Conservation (phyloP, 2,797 vertebrate species). For the Gastrophryne carolinensis region DNA sequence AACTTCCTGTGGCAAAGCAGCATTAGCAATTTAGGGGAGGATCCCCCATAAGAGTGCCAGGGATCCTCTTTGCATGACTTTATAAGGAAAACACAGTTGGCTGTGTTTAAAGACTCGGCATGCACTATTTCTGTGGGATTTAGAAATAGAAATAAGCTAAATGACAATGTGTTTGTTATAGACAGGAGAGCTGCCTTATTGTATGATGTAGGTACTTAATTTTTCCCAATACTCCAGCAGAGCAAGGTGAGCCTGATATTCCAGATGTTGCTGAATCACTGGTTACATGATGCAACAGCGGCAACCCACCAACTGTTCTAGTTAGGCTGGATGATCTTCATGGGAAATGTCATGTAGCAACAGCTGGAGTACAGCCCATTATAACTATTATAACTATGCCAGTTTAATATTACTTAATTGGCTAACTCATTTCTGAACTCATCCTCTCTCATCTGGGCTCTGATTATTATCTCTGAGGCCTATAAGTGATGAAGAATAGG, state of each 20-base stretch:
- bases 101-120: slow-evolving; percentile 39
- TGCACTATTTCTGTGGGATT: slow-evolving; percentile 42
- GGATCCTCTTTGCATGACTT: slow-evolving; percentile 12
- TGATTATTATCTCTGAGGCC: too few relatives aligned
- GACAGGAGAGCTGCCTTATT: neutral
- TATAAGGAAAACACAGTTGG: slow-evolving; percentile 25
- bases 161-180: slow-evolving; percentile 26
- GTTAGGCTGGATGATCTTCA: neutral
- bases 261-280: neutral
- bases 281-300: neutral
- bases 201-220: slow-evolving; percentile 6
- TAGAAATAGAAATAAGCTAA: slow-evolving; percentile 29
- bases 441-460: too few relatives aligned
- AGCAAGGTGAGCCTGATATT: neutral
- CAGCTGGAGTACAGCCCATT: too few relatives aligned
- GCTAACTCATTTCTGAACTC: too few relatives aligned
- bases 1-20: too few relatives aligned
- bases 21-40: too few relatives aligned
- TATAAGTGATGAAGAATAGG: too few relatives aligned
- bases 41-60: neutral
- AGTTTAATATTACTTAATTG: too few relatives aligned
- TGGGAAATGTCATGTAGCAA: too few relatives aligned
- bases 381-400: too few relatives aligned
- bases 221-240: neutral
- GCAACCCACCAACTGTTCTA: neutral